phyloP scores from a whole-genome alignment of 37 sponge, comb jelly and placozoan species.

The Halisarca cf. caerulea region DNA sequence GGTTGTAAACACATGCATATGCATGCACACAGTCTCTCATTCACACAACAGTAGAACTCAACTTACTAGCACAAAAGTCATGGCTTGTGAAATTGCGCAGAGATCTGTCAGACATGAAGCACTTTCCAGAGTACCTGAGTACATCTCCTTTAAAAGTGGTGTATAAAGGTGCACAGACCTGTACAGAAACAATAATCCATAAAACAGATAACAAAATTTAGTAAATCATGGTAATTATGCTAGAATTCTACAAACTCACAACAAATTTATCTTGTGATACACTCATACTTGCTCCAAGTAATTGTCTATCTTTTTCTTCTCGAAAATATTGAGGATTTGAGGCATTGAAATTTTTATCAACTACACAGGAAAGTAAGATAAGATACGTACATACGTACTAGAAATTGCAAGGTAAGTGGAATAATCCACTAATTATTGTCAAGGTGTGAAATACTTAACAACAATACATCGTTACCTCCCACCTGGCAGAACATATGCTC shows the following conservation, averaged over 20 bases:
- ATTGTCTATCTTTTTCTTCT: conserved; percentile 52
- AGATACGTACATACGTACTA: too few species aligned
- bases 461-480: too few species aligned
- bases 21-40: too few species aligned
- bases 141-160: neutral
- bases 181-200: neutral
- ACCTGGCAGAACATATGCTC: too few species aligned
- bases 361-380: too few species aligned
- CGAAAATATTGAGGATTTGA: neutral
- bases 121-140: conserved; percentile 16
- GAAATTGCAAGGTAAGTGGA: too few species aligned
- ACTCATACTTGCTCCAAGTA: conserved; percentile 57
- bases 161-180: conserved; percentile 65
- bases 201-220: too few species aligned
- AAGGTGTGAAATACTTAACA: too few species aligned
- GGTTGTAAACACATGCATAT: too few species aligned
- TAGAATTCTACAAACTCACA: conserved; percentile 34
- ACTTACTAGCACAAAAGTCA: conserved; percentile 11
- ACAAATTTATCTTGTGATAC: conserved; percentile 28
- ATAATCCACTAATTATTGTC: too few species aligned
- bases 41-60: neutral
- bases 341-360: neutral
- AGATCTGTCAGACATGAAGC: conserved; percentile 12
- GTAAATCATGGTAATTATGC: too few species aligned
- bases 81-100: neutral